Base-by-base conservation (phyloP, 2,113 vertebrate species). In the Lathamus discolor region DNA sequence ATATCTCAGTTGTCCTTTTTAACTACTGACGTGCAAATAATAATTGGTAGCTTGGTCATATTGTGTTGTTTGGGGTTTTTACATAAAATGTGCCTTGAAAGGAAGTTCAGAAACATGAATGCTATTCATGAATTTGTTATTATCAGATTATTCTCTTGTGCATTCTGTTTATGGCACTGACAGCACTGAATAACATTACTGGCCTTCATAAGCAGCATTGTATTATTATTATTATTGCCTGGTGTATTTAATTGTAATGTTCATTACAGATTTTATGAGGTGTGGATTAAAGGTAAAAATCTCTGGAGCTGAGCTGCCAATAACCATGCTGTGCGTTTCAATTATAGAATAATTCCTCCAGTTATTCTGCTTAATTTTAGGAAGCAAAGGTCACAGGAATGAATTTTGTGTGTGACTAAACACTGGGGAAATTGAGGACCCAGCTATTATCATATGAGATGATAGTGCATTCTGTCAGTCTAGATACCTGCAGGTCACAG, bases 241-340 rank as follows among this genome's bases (percentile, higher is more conserved):
- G 57, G 80, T 94, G 90, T 74, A 95, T 96, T 96, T 94, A 94
- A 95, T 94, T 93, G 62, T 92, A 63, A 79, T 88, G 59, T 93
- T 97, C 62, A 91, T 97, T 94, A 94, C 77, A 82, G 48, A 54
- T 79, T 96, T 97, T 92, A 90, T 82, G 72, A 97, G 52, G 46
- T 97, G 17, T 90, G 87, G 88, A 97, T 94, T 96, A 96, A 97
- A 97, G 86, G 84, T 91, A 96, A 96, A 97, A 96, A 95, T 91
- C 78, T 95, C 55, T 91, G 25, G 52, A 91, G 79, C 8, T 95
- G 82, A 91, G 81, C 91, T 97, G 76, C 79, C 94, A 95, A 57
- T 96, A 88, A 68, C 86, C 62, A 82, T 92, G 57, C 91, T 70
- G 37, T 88, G 55, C 17, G 18, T 94, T 98, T 97, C 88, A 97